phyloP scores from a whole-genome alignment of 2,113 vertebrate species.

The Sapayoa aenigma region DNA sequence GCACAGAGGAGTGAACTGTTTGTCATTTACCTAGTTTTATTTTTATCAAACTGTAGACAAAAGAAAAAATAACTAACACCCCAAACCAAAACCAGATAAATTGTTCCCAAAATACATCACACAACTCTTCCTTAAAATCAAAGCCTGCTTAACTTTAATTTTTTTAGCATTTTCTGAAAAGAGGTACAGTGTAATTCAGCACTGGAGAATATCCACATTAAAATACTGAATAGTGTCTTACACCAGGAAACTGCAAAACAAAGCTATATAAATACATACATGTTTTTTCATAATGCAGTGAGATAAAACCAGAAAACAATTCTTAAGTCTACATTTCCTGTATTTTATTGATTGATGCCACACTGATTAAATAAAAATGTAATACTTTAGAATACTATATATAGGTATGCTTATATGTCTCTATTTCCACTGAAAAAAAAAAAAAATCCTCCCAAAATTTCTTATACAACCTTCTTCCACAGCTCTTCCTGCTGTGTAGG shows the following conservation, averaged over 20 bases:
- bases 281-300: neutral
- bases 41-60: neutral
- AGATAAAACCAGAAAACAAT: neutral
- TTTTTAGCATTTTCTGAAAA: neutral
- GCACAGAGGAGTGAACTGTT: neutral
- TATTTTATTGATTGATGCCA: neutral
- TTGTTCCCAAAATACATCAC: neutral
- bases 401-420: neutral
- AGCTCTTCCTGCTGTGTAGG: neutral
- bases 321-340: neutral
- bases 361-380: neutral
- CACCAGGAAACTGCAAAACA: neutral
- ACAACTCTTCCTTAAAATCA: neutral
- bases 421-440: neutral
- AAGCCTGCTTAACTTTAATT: neutral
- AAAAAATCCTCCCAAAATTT: neutral
- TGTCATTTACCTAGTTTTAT: neutral
- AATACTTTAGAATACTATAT: neutral
- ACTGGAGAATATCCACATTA: neutral
- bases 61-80: neutral
- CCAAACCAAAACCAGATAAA: neutral
- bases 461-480: neutral
- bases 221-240: neutral
- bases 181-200: neutral
- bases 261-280: neutral